Percentiles rank a stretch among this genome's conserved stretches.
phyloP scores from a whole-genome alignment of 2,888 invertebrate genomes.

The Flexamia atlantica region DNA sequence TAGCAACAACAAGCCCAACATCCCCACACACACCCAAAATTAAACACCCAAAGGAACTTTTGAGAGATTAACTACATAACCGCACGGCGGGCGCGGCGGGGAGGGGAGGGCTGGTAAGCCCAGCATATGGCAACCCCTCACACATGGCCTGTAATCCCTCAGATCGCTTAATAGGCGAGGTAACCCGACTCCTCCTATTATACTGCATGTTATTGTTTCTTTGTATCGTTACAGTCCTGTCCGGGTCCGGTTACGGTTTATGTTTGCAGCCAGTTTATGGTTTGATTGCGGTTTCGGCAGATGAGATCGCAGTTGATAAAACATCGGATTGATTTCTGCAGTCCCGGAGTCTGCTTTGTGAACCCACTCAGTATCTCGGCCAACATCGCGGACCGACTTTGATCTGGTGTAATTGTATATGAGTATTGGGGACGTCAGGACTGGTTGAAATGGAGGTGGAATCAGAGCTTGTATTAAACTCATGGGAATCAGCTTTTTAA shows the following conservation, averaged over 20 bases:
- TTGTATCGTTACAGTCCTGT: slow-evolving; percentile 22
- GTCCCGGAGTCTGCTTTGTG: background rate
- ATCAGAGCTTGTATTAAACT: too few species aligned
- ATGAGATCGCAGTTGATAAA: slow-evolving; percentile 41
- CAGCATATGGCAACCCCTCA: slow-evolving; percentile 20
- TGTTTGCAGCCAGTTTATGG: slow-evolving; percentile 27
- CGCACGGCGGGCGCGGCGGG: too few species aligned
- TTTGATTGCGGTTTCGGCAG: slow-evolving; percentile 26
- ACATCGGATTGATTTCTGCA: slow-evolving; percentile 36
- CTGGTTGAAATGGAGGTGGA: too few species aligned
- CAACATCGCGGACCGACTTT: too few species aligned
- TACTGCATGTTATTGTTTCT: slow-evolving; percentile 24
- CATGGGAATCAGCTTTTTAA: too few species aligned
- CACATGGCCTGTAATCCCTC: slow-evolving; percentile 17
- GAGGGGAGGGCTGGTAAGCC: slow-evolving; percentile 2
- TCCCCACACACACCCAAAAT: too few species aligned
- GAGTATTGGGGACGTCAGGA: too few species aligned
- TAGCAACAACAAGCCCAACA: too few species aligned
- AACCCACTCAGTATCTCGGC: too few species aligned
- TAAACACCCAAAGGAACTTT: background rate
- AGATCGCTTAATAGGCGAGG: slow-evolving; percentile 12
- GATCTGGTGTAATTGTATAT: background rate
- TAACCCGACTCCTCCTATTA: slow-evolving; percentile 25
- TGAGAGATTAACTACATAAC: slow-evolving; percentile 2
- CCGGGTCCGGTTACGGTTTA: slow-evolving; percentile 12